Evolutionary conservation across 2,888 invertebrate species (phyloP).

Genomic region (Ennomos quercinarius): DNA sequence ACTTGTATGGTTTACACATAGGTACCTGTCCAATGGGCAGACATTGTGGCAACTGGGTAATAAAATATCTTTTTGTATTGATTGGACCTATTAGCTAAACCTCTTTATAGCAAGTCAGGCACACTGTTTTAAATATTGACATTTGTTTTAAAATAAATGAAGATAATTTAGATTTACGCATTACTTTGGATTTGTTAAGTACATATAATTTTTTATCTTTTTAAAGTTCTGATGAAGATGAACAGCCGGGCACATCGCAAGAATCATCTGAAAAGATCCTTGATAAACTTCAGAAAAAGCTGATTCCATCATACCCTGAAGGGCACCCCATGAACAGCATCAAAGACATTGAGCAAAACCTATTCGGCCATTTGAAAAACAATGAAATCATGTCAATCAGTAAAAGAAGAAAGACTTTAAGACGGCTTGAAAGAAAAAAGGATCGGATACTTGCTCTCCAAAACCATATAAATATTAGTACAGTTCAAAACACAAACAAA

Average conservation of each 20-base stretch:
- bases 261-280: conserved; percentile 45
- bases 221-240: conserved; percentile 50
- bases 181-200: no score
- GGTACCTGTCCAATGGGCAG: no score
- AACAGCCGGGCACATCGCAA: conserved; percentile 52
- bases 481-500: conserved; percentile 39
- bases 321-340: conserved; percentile 84
- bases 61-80: no score
- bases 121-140: no score
- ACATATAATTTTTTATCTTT: conserved; percentile 1
- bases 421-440: conserved; percentile 75
- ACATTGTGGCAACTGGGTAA: no score
- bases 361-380: conserved; percentile 75
- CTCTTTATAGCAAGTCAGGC: no score
- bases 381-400: conserved; percentile 71
- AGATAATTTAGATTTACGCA: no score
- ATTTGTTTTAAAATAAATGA: no score
- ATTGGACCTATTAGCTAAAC: no score
- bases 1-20: no score
- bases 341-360: conserved; percentile 74
- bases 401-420: conserved; percentile 75
- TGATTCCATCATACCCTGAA: conserved; percentile 63
- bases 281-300: conserved; percentile 48
- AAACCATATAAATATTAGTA: conserved; percentile 44
- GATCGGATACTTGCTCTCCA: conserved; percentile 59